Evolutionary conservation across 2,113 vertebrate genomes (phyloP), one percentile per base, ranked within the genome.

Genomic region (Actenoides hombroni): DNA sequence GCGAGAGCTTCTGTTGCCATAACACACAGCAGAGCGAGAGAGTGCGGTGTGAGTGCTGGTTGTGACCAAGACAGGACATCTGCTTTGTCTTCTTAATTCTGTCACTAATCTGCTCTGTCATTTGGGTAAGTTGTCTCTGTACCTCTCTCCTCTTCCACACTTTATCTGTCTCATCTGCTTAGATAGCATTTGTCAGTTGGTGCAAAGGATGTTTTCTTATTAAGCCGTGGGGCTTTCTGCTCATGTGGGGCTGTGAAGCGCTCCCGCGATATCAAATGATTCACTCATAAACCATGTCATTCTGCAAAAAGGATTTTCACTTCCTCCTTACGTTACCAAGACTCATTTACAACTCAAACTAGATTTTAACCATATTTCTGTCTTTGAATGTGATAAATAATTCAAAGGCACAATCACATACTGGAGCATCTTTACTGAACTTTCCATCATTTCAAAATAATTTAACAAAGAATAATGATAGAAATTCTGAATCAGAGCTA

Each of bases 321-420:
- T 77, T 92, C 88, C 61, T 92, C 53, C 69, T 82, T 14, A 64
- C 21, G 4, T 49, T 84, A 46, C 86, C 75, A 33, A 65, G 83
- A 29, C 91, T 89, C 91, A 95, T 94, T 96, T 94, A 92, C 88
- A 96, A 91, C 92, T 54, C 95, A 96, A 92, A 96, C 81, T 89
- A 89, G 80, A 51, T 87, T 92, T 96, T 92, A 94, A 69, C 94
- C 63, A 15, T 69, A 91, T 85, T 95, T 96, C 86, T 96, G 53
- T 82, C 81, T 96, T 86, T 49, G 83, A 91, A 79, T 76, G 49
- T 87, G 91, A 97, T 96, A 96, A 97, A 96, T 97, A 96, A 97
- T 97, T 96, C 96, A 97, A 96, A 96, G 80, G 88, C 86, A 89
- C 91, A 96, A 93, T 96, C 94, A 93, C 65, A 84, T 25, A 37